Evolutionary conservation across 2,888 invertebrate genomes (phyloP).

Genomic region (Andrena bucephala): DNA sequence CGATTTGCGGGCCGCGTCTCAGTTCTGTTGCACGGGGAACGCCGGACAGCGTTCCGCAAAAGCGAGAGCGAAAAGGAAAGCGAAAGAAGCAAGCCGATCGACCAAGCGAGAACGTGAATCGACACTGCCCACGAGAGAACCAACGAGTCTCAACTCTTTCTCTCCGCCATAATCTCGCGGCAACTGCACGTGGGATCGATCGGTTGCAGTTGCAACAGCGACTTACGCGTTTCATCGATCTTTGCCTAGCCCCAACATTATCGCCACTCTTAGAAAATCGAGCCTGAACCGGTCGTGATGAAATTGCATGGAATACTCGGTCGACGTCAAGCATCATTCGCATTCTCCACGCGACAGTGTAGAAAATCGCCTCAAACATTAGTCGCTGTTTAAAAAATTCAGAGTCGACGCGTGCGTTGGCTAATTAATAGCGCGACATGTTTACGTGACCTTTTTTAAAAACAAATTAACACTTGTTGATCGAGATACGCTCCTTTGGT

Average conservation of each 20-base stretch:
- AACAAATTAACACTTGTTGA: conserved; percentile 36
- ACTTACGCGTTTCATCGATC: conserved; percentile 16
- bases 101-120: conserved; percentile 56
- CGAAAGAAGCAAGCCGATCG: conserved; percentile 38
- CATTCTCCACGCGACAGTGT: neutral
- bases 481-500: neutral
- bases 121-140: conserved; percentile 5
- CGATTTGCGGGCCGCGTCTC: conserved; percentile 39
- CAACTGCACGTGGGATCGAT: conserved; percentile 3
- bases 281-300: neutral
- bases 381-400: neutral
- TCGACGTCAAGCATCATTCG: neutral
- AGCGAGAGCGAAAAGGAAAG: conserved; percentile 51
- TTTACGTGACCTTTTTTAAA: conserved; percentile 12
- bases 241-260: too few species aligned
- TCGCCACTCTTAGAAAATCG: neutral
- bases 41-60: conserved; percentile 26
- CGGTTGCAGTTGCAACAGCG: conserved; percentile 23
- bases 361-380: neutral
- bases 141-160: neutral
- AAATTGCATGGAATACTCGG: too few species aligned
- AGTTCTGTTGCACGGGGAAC: conserved; percentile 39
- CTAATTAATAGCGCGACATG: too few species aligned
- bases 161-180: neutral
- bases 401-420: neutral